Evolutionary conservation across 2,113 vertebrate genomes (phyloP), one percentile per base, ranked within the genome.

Genomic region (Aptenodytes patagonicus): DNA sequence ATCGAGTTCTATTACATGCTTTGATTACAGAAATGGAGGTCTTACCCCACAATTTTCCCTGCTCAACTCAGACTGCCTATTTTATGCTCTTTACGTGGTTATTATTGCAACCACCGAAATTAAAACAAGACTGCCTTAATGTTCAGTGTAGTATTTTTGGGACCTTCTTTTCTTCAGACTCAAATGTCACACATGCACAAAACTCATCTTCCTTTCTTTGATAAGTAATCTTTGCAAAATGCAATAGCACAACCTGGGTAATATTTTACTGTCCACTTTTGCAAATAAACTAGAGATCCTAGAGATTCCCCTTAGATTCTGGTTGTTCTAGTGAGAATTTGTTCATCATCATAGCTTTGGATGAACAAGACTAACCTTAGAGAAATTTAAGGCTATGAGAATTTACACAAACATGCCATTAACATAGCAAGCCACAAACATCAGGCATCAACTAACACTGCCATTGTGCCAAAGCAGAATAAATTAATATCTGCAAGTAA

Each of bases 51-150:
- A 95, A 93, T 97, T 95, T 96, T 87, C 71, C 90, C 96, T 95
- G 83, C 83, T 95, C 94, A 95, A 57, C 79, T 77, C 83, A 84
- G 86, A 97, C 89, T 97, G 96, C 88, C 96, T 82, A 95, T 97
- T 96, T 97, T 70, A 83, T 96, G 94, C 78, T 97, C 94, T 91
- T 96, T 78, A 96, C 79, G 22, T 92, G 95, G 95, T 96, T 97
- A 85, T 98, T 97, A 98, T 94, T 97, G 89, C 92, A 98, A 92
- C 94, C 96, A 90, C 94, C 94, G 80, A 97, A 97, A 98, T 97
- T 97, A 97, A 97, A 97, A 95, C 70, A 97, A 90, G 89, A 32
- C 76, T 78, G 55, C 46, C 88, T 89, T 69, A 18, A 52, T 9
- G 4, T 36, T 73, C 70, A 71, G 70, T 36, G 54, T 12, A 61